Conservation (phyloP, 1,140 invertebrate genomes). For the Drosophila mojavensis region DNA sequence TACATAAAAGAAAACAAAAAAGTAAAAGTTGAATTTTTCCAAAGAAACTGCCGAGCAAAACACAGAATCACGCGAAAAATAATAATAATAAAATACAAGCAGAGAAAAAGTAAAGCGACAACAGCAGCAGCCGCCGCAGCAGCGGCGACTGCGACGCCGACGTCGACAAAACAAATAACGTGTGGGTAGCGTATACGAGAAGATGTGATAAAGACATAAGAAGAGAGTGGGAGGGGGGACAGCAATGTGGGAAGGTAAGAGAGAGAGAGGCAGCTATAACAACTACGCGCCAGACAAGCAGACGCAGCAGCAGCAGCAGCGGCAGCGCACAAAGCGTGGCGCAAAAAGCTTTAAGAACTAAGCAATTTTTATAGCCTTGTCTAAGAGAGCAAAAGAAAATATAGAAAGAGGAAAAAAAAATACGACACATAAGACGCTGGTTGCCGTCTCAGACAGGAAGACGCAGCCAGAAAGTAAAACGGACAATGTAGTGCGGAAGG, state of each 20-base stretch:
- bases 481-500: neutral
- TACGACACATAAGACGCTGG: conserved; percentile 38
- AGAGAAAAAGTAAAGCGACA: conserved; percentile 48
- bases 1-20: conserved; percentile 68
- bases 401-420: conserved; percentile 27
- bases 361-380: conserved; percentile 55
- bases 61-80: conserved; percentile 81
- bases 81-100: conserved; percentile 79
- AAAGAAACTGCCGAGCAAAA: conserved; percentile 80
- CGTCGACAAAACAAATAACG: conserved; percentile 75
- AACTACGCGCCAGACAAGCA: conserved; percentile 59
- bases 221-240: conserved; percentile 6
- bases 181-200: conserved; percentile 51
- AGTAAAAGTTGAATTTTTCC: conserved; percentile 76
- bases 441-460: conserved; percentile 49
- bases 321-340: conserved; percentile 46
- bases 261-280: conserved; percentile 31
- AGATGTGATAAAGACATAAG: conserved; percentile 44
- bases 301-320: conserved; percentile 50
- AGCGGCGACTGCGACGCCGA: conserved; percentile 10
- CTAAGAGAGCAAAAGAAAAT: conserved; percentile 50
- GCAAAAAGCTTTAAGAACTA: conserved; percentile 52
- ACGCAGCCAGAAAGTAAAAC: conserved; percentile 27
- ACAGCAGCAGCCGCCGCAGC: neutral
- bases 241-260: conserved; percentile 11